A percentile compares a stretch with the other conserved stretches of the same genome.
Evolutionary conservation across 1,140 invertebrate genomes (phyloP).

Genomic region (Eriosoma lanigerum): DNA sequence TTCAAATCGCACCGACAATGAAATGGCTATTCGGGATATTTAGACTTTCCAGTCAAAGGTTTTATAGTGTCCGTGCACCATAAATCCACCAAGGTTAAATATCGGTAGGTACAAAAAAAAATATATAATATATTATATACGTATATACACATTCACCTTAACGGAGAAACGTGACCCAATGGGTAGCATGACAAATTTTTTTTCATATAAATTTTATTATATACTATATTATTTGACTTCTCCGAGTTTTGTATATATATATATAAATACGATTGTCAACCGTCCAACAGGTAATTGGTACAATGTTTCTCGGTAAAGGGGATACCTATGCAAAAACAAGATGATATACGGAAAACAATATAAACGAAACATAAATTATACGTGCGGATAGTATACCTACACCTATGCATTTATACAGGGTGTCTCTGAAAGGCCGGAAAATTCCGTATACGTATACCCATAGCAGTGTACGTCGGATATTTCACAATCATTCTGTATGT

Average conservation of each 20-base stretch:
- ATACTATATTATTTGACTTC: neutral
- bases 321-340: too few species aligned
- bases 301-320: neutral
- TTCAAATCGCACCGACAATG: too few species aligned
- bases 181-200: constrained; percentile 25
- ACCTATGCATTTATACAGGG: too few species aligned
- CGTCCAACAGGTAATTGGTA: constrained; percentile 11
- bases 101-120: neutral
- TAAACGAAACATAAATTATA: too few species aligned
- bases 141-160: too few species aligned
- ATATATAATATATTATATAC: neutral
- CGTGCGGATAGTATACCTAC: too few species aligned
- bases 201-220: neutral
- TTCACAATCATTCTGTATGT: too few species aligned
- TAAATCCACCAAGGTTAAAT: constrained; percentile 1
- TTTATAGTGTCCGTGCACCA: neutral
- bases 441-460: too few species aligned
- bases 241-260: neutral
- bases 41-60: neutral
- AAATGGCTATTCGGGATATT: too few species aligned
- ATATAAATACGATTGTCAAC: neutral
- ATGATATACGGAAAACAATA: too few species aligned
- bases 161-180: constrained; percentile 32
- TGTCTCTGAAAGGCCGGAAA: too few species aligned
- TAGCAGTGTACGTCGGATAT: too few species aligned